Percentiles rank a stretch among this genome's conserved stretches.
These are phyloP conservation scores for Mallotus villosus DNA, from an alignment of 2,797 vertebrate species.

Conservation along the genomic window DNA sequence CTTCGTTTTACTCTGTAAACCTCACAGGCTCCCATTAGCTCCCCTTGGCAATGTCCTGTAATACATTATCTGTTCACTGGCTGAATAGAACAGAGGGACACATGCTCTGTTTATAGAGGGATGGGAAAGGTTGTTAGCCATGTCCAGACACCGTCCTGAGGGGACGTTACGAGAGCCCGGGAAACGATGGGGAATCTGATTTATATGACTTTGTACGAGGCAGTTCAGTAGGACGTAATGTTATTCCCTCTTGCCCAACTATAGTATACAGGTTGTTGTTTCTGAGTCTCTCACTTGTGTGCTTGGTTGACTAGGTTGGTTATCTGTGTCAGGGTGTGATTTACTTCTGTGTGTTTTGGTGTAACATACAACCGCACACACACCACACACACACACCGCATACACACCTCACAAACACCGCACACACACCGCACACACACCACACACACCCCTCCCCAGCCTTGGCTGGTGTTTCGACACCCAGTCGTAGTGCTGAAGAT, in stretches of 20 bases:
- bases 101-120: slow-evolving; percentile 37
- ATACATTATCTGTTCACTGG: slow-evolving; percentile 42
- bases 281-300: too few relatives aligned
- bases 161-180: slow-evolving; percentile 7
- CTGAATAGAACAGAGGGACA: slow-evolving; percentile 23
- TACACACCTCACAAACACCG: slow-evolving; percentile 3
- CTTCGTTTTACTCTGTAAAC: slow-evolving; percentile 34
- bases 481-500: neutral
- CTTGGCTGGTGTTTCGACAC: neutral
- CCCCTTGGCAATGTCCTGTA: slow-evolving; percentile 8
- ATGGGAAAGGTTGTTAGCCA: slow-evolving; percentile 45
- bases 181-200: slow-evolving; percentile 18
- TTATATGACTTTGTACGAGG: neutral
- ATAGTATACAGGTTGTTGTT: too few relatives aligned
- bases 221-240: neutral
- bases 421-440: slow-evolving; percentile 6
- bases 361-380: slow-evolving; percentile 13
- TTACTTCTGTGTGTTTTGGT: neutral
- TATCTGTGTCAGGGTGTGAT: too few relatives aligned
- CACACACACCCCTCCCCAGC: neutral
- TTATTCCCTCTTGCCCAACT: too few relatives aligned
- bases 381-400: neutral
- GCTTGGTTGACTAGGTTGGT: too few relatives aligned
- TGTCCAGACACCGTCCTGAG: slow-evolving; percentile 35
- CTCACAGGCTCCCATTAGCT: slow-evolving; percentile 10